phyloP scores from a whole-genome alignment of 2,797 vertebrate genomes.

The Rousettus madagascariensis region DNA sequence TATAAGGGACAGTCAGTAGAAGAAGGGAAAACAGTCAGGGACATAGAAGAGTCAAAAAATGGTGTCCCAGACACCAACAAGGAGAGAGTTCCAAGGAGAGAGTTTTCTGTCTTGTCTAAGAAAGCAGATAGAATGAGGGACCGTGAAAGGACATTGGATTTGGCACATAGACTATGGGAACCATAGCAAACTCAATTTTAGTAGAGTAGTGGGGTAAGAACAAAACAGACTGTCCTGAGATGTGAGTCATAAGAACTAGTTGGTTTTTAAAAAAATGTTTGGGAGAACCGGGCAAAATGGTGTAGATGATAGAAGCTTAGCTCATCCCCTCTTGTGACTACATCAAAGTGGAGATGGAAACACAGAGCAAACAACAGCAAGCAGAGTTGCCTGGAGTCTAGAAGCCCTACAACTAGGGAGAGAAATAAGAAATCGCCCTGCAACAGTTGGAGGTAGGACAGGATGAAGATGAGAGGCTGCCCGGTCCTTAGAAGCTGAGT shows the following conservation, averaged over 20 bases:
- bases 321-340: too few relatives aligned
- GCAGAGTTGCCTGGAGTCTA: too few relatives aligned
- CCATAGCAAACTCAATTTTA: background rate
- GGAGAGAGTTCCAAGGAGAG: background rate
- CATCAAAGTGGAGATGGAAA: too few relatives aligned
- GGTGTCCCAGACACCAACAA: background rate
- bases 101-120: background rate
- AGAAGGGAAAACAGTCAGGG: background rate
- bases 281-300: too few relatives aligned
- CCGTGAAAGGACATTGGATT: background rate
- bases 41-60: background rate
- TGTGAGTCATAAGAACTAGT: background rate
- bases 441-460: too few relatives aligned
- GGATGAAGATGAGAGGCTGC: too few relatives aligned
- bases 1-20: background rate
- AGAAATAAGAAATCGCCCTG: too few relatives aligned
- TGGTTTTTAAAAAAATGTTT: background rate
- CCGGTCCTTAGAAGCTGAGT: too few relatives aligned
- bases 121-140: background rate
- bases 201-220: too few relatives aligned
- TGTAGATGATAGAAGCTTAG: too few relatives aligned
- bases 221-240: background rate
- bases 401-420: too few relatives aligned
- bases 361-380: too few relatives aligned
- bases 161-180: accelerated